phyloP scores from a whole-genome alignment of 2,888 invertebrate species.

The Rhabditophanes sp. region DNA sequence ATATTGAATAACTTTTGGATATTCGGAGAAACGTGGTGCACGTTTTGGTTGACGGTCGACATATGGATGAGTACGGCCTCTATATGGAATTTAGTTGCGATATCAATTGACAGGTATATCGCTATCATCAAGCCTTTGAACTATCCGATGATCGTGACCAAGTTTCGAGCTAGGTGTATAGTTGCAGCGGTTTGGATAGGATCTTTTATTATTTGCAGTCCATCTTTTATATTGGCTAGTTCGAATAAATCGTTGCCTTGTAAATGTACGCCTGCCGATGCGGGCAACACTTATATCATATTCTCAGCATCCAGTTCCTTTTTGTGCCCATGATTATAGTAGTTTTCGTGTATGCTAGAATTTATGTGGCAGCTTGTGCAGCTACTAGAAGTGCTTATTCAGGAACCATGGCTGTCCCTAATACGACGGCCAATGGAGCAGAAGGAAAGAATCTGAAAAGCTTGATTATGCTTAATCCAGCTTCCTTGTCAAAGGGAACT shows the following conservation, averaged over 20 bases:
- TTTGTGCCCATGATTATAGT: conserved; percentile 93
- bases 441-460: conserved; percentile 40
- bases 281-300: conserved; percentile 74
- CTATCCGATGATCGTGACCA: conserved; percentile 70
- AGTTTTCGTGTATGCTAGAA: conserved; percentile 90
- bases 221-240: conserved; percentile 56
- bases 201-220: conserved; percentile 87
- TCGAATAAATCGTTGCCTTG: conserved; percentile 45
- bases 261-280: conserved; percentile 77
- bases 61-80: conserved; percentile 98
- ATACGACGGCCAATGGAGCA: conserved; percentile 36
- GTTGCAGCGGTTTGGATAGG: conserved; percentile 70
- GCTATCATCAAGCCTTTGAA: conserved; percentile 88
- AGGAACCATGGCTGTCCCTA: conserved; percentile 35
- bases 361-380: conserved; percentile 67
- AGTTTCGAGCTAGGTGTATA: conserved; percentile 38
- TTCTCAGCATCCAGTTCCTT: conserved; percentile 73
- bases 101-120: conserved; percentile 72
- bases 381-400: conserved; percentile 42
- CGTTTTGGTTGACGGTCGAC: conserved; percentile 80
- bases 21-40: conserved; percentile 82
- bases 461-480: conserved; percentile 34
- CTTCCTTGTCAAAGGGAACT: conserved; percentile 21
- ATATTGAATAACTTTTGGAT: conserved; percentile 69
- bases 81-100: conserved; percentile 84